These are phyloP conservation scores for Wiebesia pumilae DNA, from an alignment of 1,140 invertebrate genomes.

Conservation along the genomic window DNA sequence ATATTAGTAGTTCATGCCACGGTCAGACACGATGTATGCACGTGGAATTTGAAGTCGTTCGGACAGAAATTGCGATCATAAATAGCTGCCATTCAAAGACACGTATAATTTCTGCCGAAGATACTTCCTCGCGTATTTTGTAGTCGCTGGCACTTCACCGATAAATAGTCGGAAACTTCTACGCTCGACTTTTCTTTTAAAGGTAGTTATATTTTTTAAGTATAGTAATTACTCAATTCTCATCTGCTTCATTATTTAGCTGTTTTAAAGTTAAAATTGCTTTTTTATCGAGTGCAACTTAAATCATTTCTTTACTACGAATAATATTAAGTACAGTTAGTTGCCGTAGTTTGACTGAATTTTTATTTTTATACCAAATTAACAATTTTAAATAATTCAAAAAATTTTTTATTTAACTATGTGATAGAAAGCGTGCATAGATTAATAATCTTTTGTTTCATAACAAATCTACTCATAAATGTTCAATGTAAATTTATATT, in stretches of 20 bases:
- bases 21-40: conserved; percentile 20
- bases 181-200: conserved; percentile 38
- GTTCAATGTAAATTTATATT: no score
- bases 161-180: neutral
- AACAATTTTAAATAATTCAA: no score
- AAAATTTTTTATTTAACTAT: neutral
- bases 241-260: conserved; percentile 40
- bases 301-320: conserved; percentile 39
- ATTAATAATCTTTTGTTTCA: neutral
- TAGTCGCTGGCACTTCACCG: neutral
- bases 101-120: conserved; percentile 33
- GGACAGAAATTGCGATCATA: conserved; percentile 38
- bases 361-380: neutral
- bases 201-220: conserved; percentile 30
- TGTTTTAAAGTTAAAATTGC: conserved; percentile 8
- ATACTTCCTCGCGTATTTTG: neutral
- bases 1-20: conserved; percentile 45
- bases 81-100: conserved; percentile 48
- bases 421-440: neutral
- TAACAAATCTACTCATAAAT: no score
- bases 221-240: conserved; percentile 49
- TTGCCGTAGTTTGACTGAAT: neutral
- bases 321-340: neutral
- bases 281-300: conserved; percentile 32
- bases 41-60: conserved; percentile 37